These are phyloP conservation scores for Drosophila mayri DNA, from an alignment of 1,140 invertebrate genomes.

Conservation along the genomic window DNA sequence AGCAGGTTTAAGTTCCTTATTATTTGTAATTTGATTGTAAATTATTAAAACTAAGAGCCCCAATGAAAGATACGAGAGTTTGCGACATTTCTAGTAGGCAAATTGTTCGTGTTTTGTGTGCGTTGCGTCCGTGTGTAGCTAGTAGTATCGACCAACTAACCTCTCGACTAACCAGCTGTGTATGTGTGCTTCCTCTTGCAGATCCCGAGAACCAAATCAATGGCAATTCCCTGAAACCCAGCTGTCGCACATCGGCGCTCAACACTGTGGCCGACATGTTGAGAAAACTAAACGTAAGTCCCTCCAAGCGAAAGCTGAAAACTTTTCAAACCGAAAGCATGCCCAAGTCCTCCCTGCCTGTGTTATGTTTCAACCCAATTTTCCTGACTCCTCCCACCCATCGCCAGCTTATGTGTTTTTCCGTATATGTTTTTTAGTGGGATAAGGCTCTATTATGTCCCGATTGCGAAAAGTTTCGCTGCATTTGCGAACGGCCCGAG, in stretches of 20 bases:
- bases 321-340: slow-evolving; percentile 9
- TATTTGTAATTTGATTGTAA: slow-evolving; percentile 43
- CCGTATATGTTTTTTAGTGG: slow-evolving; percentile 78
- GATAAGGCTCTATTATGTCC: slow-evolving; percentile 83
- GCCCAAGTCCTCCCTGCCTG: neutral
- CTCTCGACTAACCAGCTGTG: slow-evolving; percentile 61
- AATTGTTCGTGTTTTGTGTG: slow-evolving; percentile 61
- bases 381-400: slow-evolving; percentile 6
- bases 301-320: slow-evolving; percentile 18
- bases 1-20: slow-evolving; percentile 28
- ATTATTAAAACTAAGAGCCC: slow-evolving; percentile 47
- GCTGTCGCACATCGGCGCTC: slow-evolving; percentile 94
- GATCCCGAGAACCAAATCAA: slow-evolving; percentile 87
- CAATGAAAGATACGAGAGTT: slow-evolving; percentile 34
- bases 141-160: slow-evolving; percentile 44
- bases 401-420: slow-evolving; percentile 53
- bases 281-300: slow-evolving; percentile 94
- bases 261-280: slow-evolving; percentile 97
- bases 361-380: slow-evolving; percentile 14
- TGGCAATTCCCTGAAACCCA: slow-evolving; percentile 92
- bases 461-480: slow-evolving; percentile 83
- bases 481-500: slow-evolving; percentile 69
- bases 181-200: slow-evolving; percentile 79
- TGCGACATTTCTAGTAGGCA: slow-evolving; percentile 73
- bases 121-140: slow-evolving; percentile 33